phyloP scores from a whole-genome alignment of 2,888 invertebrate genomes.

The Helleia helle region DNA sequence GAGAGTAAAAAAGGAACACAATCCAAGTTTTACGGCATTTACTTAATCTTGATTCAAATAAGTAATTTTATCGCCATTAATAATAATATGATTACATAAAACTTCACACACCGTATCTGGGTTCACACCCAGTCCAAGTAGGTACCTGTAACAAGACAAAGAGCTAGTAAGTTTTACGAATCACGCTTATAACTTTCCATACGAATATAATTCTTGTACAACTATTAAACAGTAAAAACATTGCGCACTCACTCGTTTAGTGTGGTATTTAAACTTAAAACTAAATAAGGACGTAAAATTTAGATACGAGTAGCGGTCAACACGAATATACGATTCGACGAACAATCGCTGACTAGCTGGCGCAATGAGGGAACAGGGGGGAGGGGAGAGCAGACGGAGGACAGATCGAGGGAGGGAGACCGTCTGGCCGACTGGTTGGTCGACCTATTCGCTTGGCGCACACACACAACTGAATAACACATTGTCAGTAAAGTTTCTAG shows the following conservation, averaged over 20 bases:
- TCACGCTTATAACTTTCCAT: constrained; percentile 14
- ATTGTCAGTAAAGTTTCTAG: constrained; percentile 47
- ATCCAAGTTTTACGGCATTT: constrained; percentile 33
- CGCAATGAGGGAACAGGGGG: constrained; percentile 34
- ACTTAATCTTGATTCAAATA: constrained; percentile 22
- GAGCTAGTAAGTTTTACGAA: constrained; percentile 49
- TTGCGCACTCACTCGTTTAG: constrained; percentile 43
- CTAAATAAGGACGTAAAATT: constrained; percentile 64
- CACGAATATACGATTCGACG: constrained; percentile 34
- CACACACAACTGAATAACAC: constrained; percentile 21
- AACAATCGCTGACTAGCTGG: constrained; percentile 58
- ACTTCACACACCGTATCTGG: constrained; percentile 65
- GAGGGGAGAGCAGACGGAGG: constrained; percentile 51
- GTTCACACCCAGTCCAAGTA: constrained; percentile 69
- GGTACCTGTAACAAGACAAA: constrained; percentile 73
- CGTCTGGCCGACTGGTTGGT: constrained; percentile 69
- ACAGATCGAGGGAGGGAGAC: constrained; percentile 61
- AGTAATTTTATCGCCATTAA: constrained; percentile 22
- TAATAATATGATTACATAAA: constrained; percentile 65
- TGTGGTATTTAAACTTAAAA: constrained; percentile 44
- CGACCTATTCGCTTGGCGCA: constrained; percentile 65
- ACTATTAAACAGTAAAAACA: constrained; percentile 25
- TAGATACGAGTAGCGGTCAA: constrained; percentile 23
- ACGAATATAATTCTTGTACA: constrained; percentile 8
- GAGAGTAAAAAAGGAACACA: constrained; percentile 36